Evolutionary conservation across 2,113 vertebrate species (phyloP).

Genomic region (Aphyosemion australe): DNA sequence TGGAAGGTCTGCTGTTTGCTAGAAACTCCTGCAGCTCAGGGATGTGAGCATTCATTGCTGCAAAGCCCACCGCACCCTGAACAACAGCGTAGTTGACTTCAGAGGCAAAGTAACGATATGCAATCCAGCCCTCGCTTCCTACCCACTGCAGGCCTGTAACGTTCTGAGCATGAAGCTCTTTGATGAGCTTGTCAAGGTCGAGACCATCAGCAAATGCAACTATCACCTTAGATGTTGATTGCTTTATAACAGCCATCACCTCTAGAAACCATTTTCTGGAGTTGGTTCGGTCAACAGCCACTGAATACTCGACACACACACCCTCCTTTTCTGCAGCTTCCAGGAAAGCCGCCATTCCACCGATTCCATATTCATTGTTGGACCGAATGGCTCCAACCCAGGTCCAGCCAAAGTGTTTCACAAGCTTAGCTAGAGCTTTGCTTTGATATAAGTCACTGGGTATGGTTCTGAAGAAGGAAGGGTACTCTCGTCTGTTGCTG

Average conservation of each 20-base stretch:
- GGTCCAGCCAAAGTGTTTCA: constrained; percentile 79
- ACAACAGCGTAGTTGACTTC: constrained; percentile 74
- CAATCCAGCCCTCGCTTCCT: constrained; percentile 82
- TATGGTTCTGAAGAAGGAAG: constrained; percentile 81
- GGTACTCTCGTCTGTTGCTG: constrained; percentile 77
- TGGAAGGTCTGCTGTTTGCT: constrained; percentile 65
- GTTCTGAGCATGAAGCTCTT: constrained; percentile 77
- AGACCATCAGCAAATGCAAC: constrained; percentile 80
- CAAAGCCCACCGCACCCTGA: constrained; percentile 78
- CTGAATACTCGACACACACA: constrained; percentile 78
- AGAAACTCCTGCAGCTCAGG: constrained; percentile 78
- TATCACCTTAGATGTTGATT: constrained; percentile 78
- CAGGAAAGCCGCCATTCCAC: constrained; percentile 76
- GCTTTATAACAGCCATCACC: constrained; percentile 75
- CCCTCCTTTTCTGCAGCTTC: constrained; percentile 73
- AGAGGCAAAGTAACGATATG: constrained; percentile 76
- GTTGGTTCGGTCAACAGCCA: constrained; percentile 79
- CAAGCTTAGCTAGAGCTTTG: constrained; percentile 76
- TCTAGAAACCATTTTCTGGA: constrained; percentile 74
- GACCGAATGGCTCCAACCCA: constrained; percentile 79
- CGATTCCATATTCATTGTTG: constrained; percentile 77
- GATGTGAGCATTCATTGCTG: constrained; percentile 75
- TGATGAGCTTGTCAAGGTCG: constrained; percentile 78
- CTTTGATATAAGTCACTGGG: constrained; percentile 81
- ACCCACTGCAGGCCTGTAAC: constrained; percentile 81